Conservation (phyloP, 2,113 vertebrate genomes). For the Protomyctophum bolini region DNA sequence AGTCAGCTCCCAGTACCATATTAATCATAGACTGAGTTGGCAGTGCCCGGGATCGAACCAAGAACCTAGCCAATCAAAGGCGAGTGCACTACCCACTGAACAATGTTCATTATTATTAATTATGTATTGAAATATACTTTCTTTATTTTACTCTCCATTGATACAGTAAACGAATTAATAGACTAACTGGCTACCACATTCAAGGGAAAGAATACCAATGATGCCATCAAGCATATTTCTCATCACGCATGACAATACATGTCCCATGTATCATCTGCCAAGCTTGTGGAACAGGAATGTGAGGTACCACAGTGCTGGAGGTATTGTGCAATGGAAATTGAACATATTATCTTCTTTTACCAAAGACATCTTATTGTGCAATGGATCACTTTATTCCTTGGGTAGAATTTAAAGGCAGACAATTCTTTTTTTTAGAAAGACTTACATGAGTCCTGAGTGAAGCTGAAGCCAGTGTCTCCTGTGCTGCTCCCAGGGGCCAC, state of each 20-base stretch:
- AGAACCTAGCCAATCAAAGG: too few species aligned
- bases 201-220: not conserved
- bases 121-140: too few species aligned
- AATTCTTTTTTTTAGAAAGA: not conserved
- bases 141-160: too few species aligned
- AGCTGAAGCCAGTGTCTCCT: conserved; percentile 96
- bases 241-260: conserved; percentile 37
- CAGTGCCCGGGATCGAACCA: too few species aligned
- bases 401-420: not conserved
- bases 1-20: too few species aligned
- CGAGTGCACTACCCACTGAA: too few species aligned
- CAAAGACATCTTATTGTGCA: not conserved
- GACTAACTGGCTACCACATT: too few species aligned
- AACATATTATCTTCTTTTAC: not conserved
- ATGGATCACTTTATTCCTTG: not conserved
- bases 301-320: conserved; percentile 10
- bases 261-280: conserved; percentile 1
- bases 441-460: conserved; percentile 95
- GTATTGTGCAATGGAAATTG: conserved; percentile 18
- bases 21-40: too few species aligned
- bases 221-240: not conserved
- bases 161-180: too few species aligned
- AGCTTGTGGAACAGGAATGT: conserved; percentile 47
- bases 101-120: too few species aligned
- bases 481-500: conserved; percentile 94